Base-by-base conservation (phyloP, 2,797 vertebrate species). In the Sternotherus odoratus region DNA sequence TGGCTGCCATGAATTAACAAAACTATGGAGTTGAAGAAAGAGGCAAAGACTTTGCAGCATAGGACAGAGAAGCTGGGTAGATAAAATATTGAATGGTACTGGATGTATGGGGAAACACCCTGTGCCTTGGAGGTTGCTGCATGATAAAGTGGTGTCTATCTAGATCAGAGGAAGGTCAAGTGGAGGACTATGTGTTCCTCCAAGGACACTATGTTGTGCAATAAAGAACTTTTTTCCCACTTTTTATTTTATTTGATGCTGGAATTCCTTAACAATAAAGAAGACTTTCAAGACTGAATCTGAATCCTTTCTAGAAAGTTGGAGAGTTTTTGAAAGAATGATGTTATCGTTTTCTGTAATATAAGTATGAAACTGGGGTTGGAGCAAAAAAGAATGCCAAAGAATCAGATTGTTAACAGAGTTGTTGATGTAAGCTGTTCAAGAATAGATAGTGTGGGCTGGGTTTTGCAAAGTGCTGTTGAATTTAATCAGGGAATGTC, bases 401-500 rank as follows among this genome's bases (percentile, higher is more conserved):
- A n/a, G n/a, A 66, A 36, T n/a, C 36, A 36, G 19, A 66, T 36
- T 63, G 82, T 13, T 50, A 86, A 74, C 24, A 87, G 2, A 46
- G 63, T 26, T 80, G 3, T 36, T 87, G 23, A 11, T 57, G 82
- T 4, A 30, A 83, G 80, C 80, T 57, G 16, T 39, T 87, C 28
- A 74, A 74, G 48, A 91, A 91, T 89, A 83, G 36, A 6, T 83
- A 36, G 63, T 81, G 75, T 79, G 43, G 48, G 9, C 23, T 94
- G 83, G 79, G 77, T 90, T 95, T 92, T 89, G 57, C 81, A 77
- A 89, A 92, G 94, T 87, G 39, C 57, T 92, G 5, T 75, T 89
- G 78, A 94, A 79, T 84, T 86, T 83, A 92, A 90, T 93, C 88
- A 91, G 88, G 82, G 89, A 89, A 81, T 85, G 77, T 91, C 95